Percentiles rank a stretch among this genome's conserved stretches.
These are phyloP conservation scores for Diarsia rubi DNA, from an alignment of 2,888 invertebrate genomes.

Conservation along the genomic window DNA sequence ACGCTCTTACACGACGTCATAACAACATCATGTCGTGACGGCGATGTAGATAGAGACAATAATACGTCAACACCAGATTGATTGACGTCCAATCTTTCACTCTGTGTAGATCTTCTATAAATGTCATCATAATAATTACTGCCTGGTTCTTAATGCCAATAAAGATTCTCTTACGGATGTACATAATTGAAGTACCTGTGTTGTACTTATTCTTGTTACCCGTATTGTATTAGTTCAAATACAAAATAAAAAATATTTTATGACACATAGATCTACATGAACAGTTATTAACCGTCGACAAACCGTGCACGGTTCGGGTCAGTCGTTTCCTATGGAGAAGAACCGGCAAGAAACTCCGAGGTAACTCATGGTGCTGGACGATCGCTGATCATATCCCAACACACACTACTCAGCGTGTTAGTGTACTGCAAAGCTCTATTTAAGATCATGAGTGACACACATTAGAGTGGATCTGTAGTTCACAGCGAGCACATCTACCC, in stretches of 20 bases:
- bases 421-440: conserved; percentile 6
- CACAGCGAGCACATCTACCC: conserved; percentile 16
- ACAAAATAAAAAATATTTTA: no score
- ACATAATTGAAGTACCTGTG: not conserved
- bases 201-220: no score
- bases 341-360: no score
- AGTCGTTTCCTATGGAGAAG: no score
- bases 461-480: conserved; percentile 15
- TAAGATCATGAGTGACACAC: conserved; percentile 35
- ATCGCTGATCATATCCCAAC: not conserved
- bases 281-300: no score
- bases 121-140: not conserved
- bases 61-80: not conserved
- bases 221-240: no score
- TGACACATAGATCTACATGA: no score
- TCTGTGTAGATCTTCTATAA: not conserved
- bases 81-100: not conserved
- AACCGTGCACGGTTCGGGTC: no score
- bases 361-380: not conserved
- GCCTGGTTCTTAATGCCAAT: not conserved
- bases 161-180: not conserved
- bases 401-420: not conserved
- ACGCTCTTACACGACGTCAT: not conserved
- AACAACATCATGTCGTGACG: conserved; percentile 2
- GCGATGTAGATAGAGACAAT: not conserved